Base-by-base conservation (phyloP, 2,113 vertebrate genomes). In the Pluvianellus socialis region DNA sequence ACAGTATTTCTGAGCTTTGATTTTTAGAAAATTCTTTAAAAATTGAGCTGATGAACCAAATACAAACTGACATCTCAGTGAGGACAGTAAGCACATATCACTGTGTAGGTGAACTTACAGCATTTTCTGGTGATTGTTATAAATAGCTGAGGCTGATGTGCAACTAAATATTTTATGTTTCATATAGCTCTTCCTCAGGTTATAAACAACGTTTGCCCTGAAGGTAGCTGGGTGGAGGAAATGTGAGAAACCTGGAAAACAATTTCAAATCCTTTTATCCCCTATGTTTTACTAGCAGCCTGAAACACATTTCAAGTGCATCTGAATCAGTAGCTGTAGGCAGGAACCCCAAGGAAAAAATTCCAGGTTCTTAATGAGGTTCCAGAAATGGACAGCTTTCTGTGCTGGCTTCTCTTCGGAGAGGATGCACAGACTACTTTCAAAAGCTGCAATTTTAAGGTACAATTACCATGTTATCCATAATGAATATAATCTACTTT, bases 121-220 rank as follows among this genome's bases (percentile, higher is more conserved):
- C 21, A 38, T 24, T 71, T 88, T 92, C 50, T 88, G 82, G 63
- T 88, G 82, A 63, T 70, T 7, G 18, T 77, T 88, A 21, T 1
- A 53, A 88, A 55, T 93, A 62, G 9, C 62, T 49, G 40, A 86
- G 44, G 11, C 22, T 85, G 70, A 56, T 2, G 0, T 79, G 17
- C 23, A 82, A n/a, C 58, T 93, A 42, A 93, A 49, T 95, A 86
- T 83, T 91, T 92, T 70, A 68, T 68, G n/a, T 91, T 92, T 88
- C 26, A 14, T 74, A 19, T 19, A 47, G 59, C 50, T 66, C 50
- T 87, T 91, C 23, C 33, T 75, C 13, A 50, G 33, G 32, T 91
- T 89, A 89, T 17, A 62, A 77, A 76, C 19, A 70, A 0, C 10
- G 13, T 58, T 96, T 92, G 38, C 76, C 61, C 47, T 77, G 89